These are phyloP conservation scores for Peucedramus taeniatus DNA, from an alignment of 2,113 vertebrate genomes.

Conservation along the genomic window DNA sequence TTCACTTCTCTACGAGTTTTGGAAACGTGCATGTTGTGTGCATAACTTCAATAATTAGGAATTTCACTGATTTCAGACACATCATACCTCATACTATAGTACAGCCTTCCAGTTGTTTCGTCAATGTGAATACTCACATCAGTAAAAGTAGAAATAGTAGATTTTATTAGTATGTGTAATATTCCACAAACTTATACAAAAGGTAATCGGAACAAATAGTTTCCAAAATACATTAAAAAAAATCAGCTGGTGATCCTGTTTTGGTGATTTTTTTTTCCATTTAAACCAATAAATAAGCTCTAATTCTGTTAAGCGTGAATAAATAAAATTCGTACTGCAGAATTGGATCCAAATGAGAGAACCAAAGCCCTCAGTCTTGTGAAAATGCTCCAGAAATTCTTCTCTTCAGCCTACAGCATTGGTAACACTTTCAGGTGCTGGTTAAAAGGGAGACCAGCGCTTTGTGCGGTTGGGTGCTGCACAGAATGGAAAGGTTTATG, in stretches of 20 bases:
- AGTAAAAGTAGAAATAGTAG: background rate
- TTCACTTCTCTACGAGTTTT: background rate
- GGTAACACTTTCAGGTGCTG: background rate
- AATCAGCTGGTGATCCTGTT: background rate
- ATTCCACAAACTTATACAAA: background rate
- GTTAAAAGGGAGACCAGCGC: background rate
- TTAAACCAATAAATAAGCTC: background rate
- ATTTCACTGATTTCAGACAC: background rate
- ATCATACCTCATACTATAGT: rapidly evolving
- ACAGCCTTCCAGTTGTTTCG: background rate
- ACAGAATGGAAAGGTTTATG: background rate
- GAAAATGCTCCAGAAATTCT: background rate
- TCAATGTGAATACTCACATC: background rate
- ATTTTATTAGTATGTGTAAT: background rate
- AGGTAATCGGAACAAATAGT: background rate
- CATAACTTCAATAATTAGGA: background rate
- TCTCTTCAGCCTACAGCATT: background rate
- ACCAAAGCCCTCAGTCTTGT: background rate
- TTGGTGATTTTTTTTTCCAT: background rate
- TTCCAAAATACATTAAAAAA: background rate
- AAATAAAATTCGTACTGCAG: background rate
- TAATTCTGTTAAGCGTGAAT: background rate
- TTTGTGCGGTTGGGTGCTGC: background rate
- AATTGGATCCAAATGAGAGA: background rate
- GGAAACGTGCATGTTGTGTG: background rate